These are phyloP conservation scores for Meriones unguiculatus DNA, from an alignment of 2,113 vertebrate species.

Conservation along the genomic window DNA sequence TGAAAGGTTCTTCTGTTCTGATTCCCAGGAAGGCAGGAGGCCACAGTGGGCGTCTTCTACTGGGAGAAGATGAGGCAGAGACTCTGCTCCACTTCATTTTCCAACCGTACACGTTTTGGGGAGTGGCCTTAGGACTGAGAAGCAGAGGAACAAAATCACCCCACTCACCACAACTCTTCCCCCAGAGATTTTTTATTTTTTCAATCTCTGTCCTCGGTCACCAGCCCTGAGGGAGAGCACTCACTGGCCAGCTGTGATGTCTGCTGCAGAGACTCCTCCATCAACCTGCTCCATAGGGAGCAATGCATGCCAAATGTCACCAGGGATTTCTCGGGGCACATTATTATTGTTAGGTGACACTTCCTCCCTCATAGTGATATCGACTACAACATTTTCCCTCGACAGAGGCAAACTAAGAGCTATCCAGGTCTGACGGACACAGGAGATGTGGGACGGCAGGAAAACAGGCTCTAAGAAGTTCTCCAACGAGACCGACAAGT, in stretches of 20 bases:
- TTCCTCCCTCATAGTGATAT: neutral
- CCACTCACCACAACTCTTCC: neutral
- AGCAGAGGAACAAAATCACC: neutral
- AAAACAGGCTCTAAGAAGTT: neutral
- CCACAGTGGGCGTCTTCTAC: conserved; percentile 7
- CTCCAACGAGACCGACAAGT: conserved; percentile 3
- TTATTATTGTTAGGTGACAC: neutral
- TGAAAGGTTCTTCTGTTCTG: neutral
- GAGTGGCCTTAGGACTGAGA: conserved; percentile 5
- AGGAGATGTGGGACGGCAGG: neutral
- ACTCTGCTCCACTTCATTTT: neutral
- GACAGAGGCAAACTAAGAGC: conserved; percentile 19
- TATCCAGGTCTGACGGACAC: neutral
- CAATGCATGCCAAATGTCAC: neutral
- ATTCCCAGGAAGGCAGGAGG: neutral
- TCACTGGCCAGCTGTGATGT: neutral
- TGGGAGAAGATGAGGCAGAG: neutral
- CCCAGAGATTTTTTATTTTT: neutral
- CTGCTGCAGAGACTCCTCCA: neutral
- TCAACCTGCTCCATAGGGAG: neutral
- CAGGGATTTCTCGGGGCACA: neutral
- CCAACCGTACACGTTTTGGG: neutral
- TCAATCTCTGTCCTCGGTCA: neutral
- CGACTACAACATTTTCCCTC: neutral
- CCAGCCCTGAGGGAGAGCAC: neutral